phyloP scores from a whole-genome alignment of 1,140 invertebrate species.

The Micrasema longulum region DNA sequence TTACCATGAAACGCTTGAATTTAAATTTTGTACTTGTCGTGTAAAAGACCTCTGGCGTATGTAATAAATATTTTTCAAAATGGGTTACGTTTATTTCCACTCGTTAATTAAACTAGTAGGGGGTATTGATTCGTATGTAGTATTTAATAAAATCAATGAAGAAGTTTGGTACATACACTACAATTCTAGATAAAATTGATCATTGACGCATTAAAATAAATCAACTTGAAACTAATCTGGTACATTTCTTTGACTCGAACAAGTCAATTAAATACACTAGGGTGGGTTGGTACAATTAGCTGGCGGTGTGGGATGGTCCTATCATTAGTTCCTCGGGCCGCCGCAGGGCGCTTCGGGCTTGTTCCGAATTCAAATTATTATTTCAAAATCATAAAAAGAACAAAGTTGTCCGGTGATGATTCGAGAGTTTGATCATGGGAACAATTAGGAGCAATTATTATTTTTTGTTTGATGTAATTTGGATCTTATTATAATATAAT shows the following conservation, averaged over 20 bases:
- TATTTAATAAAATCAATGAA: too few species aligned
- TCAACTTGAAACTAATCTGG: too few species aligned
- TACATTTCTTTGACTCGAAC: constrained; percentile 37
- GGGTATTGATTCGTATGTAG: too few species aligned
- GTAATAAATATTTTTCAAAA: too few species aligned
- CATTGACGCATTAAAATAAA: constrained; percentile 4
- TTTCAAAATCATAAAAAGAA: constrained; percentile 37
- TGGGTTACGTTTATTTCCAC: too few species aligned
- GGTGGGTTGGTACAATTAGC: constrained; percentile 52
- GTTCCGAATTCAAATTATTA: constrained; percentile 51
- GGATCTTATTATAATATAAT: constrained; percentile 28
- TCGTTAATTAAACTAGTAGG: too few species aligned
- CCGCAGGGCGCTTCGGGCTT: constrained; percentile 40
- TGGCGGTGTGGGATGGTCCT: constrained; percentile 42
- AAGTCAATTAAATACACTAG: constrained; percentile 42
- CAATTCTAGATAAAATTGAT: too few species aligned
- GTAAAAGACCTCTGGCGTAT: too few species aligned
- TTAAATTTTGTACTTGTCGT: too few species aligned
- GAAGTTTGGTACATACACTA: too few species aligned
- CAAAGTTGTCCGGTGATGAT: constrained; percentile 38
- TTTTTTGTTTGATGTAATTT: constrained; percentile 39
- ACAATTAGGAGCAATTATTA: constrained; percentile 38
- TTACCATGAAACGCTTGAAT: too few species aligned
- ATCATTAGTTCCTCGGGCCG: constrained; percentile 47
- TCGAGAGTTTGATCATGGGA: constrained; percentile 24